Percentiles rank a stretch among this genome's conserved stretches.
Evolutionary conservation across 2,797 vertebrate species (phyloP).

Genomic region (Alauda arvensis): DNA sequence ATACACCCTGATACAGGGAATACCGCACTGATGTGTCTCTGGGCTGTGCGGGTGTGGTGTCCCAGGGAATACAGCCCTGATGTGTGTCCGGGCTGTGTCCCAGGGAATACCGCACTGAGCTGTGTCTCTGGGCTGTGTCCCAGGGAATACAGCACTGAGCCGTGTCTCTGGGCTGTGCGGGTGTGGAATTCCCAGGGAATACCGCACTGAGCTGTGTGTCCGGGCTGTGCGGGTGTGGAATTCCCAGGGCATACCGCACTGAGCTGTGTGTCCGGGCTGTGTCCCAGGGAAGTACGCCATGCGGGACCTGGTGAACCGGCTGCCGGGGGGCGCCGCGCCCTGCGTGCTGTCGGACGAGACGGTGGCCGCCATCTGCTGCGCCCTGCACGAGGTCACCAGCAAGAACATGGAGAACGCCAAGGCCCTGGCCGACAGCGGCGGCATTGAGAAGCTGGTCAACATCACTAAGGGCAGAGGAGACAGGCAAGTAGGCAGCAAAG

Average conservation of each 20-base stretch:
- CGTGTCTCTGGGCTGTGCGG: no score
- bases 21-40: no score
- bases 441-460: conserved; percentile 96
- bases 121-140: background rate
- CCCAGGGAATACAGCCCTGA: no score
- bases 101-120: background rate
- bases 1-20: no score
- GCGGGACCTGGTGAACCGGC: conserved; percentile 94
- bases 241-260: no score
- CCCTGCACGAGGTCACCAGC: conserved; percentile 95
- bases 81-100: no score
- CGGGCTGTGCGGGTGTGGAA: no score
- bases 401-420: conserved; percentile 99
- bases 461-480: conserved; percentile 95
- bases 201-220: no score
- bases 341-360: conserved; percentile 91
- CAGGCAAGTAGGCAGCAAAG: conserved; percentile 74
- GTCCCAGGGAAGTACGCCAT: conserved; percentile 91
- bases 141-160: no score
- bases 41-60: no score
- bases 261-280: no score
- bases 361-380: conserved; percentile 93
- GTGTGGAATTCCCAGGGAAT: no score
- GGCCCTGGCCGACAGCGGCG: conserved; percentile 90
- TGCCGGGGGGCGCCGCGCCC: conserved; percentile 85